Conservation (phyloP, 2,888 invertebrate genomes). For the Diloba caeruleocephala region DNA sequence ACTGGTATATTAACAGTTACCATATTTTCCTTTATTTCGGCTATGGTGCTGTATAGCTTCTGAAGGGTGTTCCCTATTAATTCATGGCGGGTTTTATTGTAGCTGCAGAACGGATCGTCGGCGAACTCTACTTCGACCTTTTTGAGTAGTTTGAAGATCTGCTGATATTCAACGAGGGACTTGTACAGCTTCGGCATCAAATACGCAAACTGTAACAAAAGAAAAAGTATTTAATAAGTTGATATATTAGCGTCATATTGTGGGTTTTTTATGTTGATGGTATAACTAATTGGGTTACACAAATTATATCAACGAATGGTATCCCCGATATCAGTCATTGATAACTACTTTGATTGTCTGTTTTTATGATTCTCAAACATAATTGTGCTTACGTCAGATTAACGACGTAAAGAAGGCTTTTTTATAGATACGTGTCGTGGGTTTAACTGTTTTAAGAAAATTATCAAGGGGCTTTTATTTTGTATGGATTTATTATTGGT, state of each 20-base stretch:
- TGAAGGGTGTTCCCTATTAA: slow-evolving; percentile 77
- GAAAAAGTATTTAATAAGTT: slow-evolving; percentile 46
- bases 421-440: slow-evolving; percentile 34
- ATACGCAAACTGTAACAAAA: slow-evolving; percentile 88
- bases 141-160: slow-evolving; percentile 75
- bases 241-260: slow-evolving; percentile 15
- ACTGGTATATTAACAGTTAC: slow-evolving; percentile 70
- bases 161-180: slow-evolving; percentile 75
- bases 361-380: slow-evolving; percentile 38
- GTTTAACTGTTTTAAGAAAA: slow-evolving; percentile 24
- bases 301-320: slow-evolving; percentile 39
- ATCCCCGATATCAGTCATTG: slow-evolving; percentile 37
- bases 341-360: slow-evolving; percentile 27
- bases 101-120: slow-evolving; percentile 79
- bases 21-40: slow-evolving; percentile 84
- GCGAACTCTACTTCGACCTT: slow-evolving; percentile 76
- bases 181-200: slow-evolving; percentile 89
- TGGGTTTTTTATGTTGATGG: slow-evolving; percentile 17
- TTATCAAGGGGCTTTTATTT: slow-evolving; percentile 1
- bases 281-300: slow-evolving; percentile 40
- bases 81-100: slow-evolving; percentile 77
- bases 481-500: neutral
- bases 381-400: slow-evolving; percentile 46
- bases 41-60: slow-evolving; percentile 89
- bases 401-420: slow-evolving; percentile 30